phyloP scores from a whole-genome alignment of 2,113 vertebrate species.

The human (Homo sapiens) region GRCh38 chr5:138234501-138235000 shows the following conservation, averaged over 20 bases:
- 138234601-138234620: neutral
- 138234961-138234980: neutral
- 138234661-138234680: neutral
- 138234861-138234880: neutral
- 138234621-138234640: neutral
- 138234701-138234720: neutral
- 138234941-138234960: neutral
- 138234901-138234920: neutral
- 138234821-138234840: neutral
- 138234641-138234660: neutral
- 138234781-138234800: neutral
- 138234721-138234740: neutral
- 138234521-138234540: neutral
- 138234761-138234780: neutral
- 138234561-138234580: neutral
- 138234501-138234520: neutral
- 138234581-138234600: neutral
- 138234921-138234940: neutral
- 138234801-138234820: neutral
- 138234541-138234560: neutral
- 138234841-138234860: neutral
- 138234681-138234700: neutral
- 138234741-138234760: no score
- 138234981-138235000: neutral
- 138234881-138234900: neutral